These are phyloP conservation scores for Diorhabda sublineata DNA, from an alignment of 1,140 invertebrate genomes.

Conservation along the genomic window DNA sequence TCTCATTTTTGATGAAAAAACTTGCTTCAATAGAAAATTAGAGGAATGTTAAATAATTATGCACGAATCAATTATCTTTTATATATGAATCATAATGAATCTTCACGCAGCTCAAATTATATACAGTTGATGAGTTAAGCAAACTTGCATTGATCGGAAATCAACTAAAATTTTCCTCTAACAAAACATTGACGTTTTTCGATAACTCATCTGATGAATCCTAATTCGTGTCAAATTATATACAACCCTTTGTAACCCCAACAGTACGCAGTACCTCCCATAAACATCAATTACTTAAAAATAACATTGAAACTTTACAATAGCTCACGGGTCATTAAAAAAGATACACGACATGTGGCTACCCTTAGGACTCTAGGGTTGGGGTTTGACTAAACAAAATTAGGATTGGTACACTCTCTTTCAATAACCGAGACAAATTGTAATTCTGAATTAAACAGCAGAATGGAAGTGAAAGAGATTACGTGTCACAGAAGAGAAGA, in stretches of 20 bases:
- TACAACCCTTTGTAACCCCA: neutral
- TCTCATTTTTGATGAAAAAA: no score
- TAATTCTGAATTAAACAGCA: neutral
- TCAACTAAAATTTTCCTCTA: no score
- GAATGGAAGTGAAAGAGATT: neutral
- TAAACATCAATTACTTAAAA: conserved; percentile 7
- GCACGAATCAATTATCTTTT: no score
- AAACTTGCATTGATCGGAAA: no score
- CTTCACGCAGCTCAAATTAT: no score
- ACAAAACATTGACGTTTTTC: neutral
- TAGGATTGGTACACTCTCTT: conserved; percentile 14
- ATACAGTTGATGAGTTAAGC: no score
- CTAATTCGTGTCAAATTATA: conserved; percentile 1
- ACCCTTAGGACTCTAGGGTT: conserved; percentile 9
- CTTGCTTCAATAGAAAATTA: no score
- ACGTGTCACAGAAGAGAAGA: neutral
- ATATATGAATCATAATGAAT: no score
- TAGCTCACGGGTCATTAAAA: conserved; percentile 21
- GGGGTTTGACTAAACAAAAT: conserved; percentile 18
- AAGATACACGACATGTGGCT: conserved; percentile 21
- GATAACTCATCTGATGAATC: conserved; percentile 2
- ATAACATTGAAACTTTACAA: conserved; percentile 21
- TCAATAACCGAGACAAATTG: neutral
- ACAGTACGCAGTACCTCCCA: neutral
- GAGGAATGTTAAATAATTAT: no score